Evolutionary conservation across 1,140 invertebrate genomes (phyloP).

Genomic region (Brachionus sp.): DNA sequence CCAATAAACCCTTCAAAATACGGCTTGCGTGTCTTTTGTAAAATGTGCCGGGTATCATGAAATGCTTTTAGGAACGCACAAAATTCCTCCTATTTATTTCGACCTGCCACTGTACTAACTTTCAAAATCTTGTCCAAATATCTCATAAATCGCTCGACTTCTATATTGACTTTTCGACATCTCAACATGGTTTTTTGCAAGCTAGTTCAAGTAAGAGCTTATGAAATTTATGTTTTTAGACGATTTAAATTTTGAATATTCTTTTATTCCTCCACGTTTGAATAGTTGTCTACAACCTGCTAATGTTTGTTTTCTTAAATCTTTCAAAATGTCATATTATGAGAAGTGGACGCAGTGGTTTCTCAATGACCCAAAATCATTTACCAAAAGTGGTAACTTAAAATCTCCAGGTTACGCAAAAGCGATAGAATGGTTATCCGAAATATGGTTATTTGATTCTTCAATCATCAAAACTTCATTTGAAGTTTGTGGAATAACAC

Average conservation of each 20-base stretch:
- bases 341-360: background rate
- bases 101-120: too few relatives aligned
- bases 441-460: background rate
- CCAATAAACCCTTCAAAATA: too few relatives aligned
- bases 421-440: background rate
- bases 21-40: too few relatives aligned
- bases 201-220: too few relatives aligned
- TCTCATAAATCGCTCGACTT: too few relatives aligned
- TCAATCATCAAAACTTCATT: background rate
- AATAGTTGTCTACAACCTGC: background rate
- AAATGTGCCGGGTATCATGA: too few relatives aligned
- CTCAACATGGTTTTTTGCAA: too few relatives aligned
- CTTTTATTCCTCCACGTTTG: background rate
- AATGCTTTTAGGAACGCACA: too few relatives aligned
- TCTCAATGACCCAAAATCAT: background rate
- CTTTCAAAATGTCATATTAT: background rate
- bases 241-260: background rate
- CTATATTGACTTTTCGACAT: too few relatives aligned
- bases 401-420: background rate
- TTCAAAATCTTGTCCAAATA: too few relatives aligned
- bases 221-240: too few relatives aligned
- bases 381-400: background rate
- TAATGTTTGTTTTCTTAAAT: background rate
- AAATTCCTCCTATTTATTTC: too few relatives aligned
- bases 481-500: background rate